Evolutionary conservation across 2,113 vertebrate genomes (phyloP), one percentile per base, ranked within the genome.

Genomic region (Sturnira hondurensis): DNA sequence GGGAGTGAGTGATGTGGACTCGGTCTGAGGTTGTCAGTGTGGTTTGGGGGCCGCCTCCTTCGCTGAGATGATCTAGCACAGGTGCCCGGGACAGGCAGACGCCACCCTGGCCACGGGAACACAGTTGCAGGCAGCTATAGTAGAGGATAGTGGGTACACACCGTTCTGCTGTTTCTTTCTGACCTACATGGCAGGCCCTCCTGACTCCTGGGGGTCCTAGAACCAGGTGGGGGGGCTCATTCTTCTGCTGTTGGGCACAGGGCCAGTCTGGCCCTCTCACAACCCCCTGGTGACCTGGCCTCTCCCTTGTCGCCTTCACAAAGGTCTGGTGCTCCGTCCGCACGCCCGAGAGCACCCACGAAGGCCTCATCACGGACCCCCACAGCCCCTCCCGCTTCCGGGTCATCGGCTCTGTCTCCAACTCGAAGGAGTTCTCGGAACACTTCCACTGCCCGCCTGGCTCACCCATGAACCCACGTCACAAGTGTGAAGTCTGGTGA

Each of bases 401-500:
- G 0, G 99, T 99, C 98, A 99, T 99, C 1, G 99, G 99, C 97
- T 99, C 99, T 0, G 93, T 99, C 93, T 99, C 99, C 96, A 99
- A 99, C 93, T 99, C 99, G 16, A 96, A 22, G 0, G 99, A 99
- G 86, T 99, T 99, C 58, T 99, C 99, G 0, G 95, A 99, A 96
- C 99, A 99, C 98, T 99, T 99, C 78, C 87, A 80, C 97, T 99
- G 99, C 95, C 98, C 98, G 0, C 96, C 93, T 0, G 98, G 99
- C 61, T 98, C 99, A 1, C 99, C 99, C 52, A 99, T 99, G 99
- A 99, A 99, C 95, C 99, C 99, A 0, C 98, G 94, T 61, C 98
- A 98, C 73, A 99, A 99, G 97, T 99, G 99, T 65, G 99, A 99
- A 91, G 99, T 99, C 47, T 99, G 99, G 99, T 99, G 98, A 99